Evolutionary conservation across 2,888 invertebrate species (phyloP).

Genomic region (Dexiosoma caninum): DNA sequence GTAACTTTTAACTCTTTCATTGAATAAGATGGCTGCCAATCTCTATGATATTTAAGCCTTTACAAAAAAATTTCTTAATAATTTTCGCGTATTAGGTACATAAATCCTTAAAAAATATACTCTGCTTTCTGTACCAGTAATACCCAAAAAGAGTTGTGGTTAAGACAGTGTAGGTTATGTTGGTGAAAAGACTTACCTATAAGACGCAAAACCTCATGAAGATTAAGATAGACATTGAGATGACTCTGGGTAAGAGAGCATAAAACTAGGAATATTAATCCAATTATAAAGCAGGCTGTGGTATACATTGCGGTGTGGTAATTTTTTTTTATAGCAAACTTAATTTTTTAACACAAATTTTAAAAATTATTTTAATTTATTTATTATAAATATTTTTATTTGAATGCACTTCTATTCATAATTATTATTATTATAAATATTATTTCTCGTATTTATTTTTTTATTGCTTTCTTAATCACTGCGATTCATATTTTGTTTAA

Average conservation of each 20-base stretch:
- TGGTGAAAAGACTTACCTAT: slow-evolving; percentile 71
- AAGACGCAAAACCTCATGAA: slow-evolving; percentile 75
- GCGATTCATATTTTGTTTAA: slow-evolving; percentile 34
- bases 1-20: too few relatives aligned
- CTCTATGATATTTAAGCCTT: neutral
- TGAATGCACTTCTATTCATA: slow-evolving; percentile 7
- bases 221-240: slow-evolving; percentile 74
- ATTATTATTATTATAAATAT: neutral
- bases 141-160: neutral
- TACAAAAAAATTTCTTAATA: neutral
- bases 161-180: neutral
- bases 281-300: slow-evolving; percentile 68
- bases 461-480: slow-evolving; percentile 21
- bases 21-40: too few relatives aligned
- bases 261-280: slow-evolving; percentile 72
- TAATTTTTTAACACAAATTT: slow-evolving; percentile 9
- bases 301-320: slow-evolving; percentile 32
- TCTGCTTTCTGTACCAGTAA: neutral
- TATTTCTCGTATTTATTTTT: neutral
- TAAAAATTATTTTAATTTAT: neutral
- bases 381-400: neutral
- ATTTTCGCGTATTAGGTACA: neutral
- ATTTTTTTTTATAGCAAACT: slow-evolving; percentile 1
- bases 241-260: slow-evolving; percentile 71
- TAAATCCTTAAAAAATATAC: neutral